These are phyloP conservation scores for Bicyclus anynana DNA, from an alignment of 1,140 invertebrate species.

Conservation along the genomic window DNA sequence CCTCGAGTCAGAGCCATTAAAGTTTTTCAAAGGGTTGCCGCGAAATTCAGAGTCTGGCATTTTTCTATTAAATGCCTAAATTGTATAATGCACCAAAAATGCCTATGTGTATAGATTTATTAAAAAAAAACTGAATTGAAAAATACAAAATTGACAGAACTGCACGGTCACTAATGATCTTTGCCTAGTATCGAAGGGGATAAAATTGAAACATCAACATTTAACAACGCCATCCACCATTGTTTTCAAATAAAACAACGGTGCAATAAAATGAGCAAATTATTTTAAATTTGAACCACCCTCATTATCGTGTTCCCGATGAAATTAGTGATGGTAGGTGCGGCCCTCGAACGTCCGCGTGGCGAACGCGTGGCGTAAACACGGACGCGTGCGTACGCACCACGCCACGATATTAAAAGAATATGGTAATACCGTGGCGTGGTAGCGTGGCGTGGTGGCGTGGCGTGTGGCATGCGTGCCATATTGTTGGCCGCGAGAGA, in stretches of 20 bases:
- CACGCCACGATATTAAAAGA: conserved; percentile 51
- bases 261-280: conserved; percentile 46
- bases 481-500: conserved; percentile 42
- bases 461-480: conserved; percentile 34
- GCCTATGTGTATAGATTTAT: too few species aligned
- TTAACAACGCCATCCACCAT: neutral
- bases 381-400: conserved; percentile 51
- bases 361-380: conserved; percentile 48
- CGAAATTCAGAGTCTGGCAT: too few species aligned
- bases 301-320: conserved; percentile 41
- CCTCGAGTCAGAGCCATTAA: too few species aligned
- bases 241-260: conserved; percentile 15
- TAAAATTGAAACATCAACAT: too few species aligned
- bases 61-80: too few species aligned
- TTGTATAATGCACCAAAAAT: too few species aligned
- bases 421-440: conserved; percentile 61
- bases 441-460: conserved; percentile 12
- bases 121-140: neutral
- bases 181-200: too few species aligned
- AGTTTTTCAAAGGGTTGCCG: too few species aligned
- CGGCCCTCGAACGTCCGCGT: conserved; percentile 44
- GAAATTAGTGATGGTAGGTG: conserved; percentile 51
- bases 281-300: conserved; percentile 32
- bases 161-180: neutral
- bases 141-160: neutral